A percentile compares a stretch with the other conserved stretches of the same genome.
Evolutionary conservation across 2,888 invertebrate species (phyloP).

Genomic region (Papilio gigon): DNA sequence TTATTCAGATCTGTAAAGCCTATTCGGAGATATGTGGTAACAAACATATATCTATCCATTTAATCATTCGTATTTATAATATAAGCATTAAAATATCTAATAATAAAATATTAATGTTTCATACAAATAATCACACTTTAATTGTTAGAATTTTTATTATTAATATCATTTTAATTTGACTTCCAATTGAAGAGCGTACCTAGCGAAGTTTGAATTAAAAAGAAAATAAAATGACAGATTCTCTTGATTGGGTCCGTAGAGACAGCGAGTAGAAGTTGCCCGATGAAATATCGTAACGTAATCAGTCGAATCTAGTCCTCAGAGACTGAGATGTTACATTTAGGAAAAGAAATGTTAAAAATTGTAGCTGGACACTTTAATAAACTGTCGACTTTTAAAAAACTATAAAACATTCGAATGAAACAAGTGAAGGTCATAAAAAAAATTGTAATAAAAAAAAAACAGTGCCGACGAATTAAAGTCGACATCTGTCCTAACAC

Average conservation of each 20-base stretch:
- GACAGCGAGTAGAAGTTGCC: conserved; percentile 33
- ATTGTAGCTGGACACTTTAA: not conserved
- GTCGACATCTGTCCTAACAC: no score
- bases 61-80: no score
- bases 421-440: no score
- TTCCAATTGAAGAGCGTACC: not conserved
- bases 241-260: conserved; percentile 37
- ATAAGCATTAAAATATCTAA: no score
- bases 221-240: conserved; percentile 31
- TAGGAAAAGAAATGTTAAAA: conserved; percentile 15
- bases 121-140: not conserved
- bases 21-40: no score
- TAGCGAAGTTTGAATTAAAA: conserved; percentile 16
- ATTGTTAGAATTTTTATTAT: not conserved
- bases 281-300: conserved; percentile 33
- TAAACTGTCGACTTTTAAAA: not conserved
- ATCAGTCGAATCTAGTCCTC: conserved; percentile 31
- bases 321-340: conserved; percentile 28
- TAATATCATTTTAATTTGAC: not conserved
- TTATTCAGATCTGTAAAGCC: no score
- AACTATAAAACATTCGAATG: no score
- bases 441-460: no score
- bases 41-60: no score
- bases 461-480: no score
- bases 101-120: no score